Percentiles rank a stretch among this genome's conserved stretches.
Conservation (phyloP, 2,797 vertebrate genomes). For the Furcifer pardalis region DNA sequence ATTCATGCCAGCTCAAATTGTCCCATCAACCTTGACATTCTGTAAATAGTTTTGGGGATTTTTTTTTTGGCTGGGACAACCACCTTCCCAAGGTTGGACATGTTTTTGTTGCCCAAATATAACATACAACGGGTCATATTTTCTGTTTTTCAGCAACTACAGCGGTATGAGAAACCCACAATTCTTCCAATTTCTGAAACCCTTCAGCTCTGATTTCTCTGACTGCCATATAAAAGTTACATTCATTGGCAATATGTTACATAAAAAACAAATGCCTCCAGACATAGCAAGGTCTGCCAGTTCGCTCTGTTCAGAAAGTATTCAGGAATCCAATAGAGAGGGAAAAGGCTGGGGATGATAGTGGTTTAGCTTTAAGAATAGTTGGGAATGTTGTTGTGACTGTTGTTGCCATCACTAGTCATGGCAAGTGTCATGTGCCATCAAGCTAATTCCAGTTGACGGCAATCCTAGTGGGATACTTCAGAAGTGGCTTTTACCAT, state of each 20-base stretch:
- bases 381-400: not conserved
- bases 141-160: not conserved
- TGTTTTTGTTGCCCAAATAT: not conserved
- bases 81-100: not conserved
- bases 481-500: too few species aligned
- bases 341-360: not conserved
- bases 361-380: not conserved
- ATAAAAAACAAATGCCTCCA: not conserved
- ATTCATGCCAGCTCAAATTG: not conserved
- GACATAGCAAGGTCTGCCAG: not conserved
- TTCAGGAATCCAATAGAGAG: not conserved
- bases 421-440: not conserved
- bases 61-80: not conserved
- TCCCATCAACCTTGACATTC: too few species aligned
- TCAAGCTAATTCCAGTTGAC: not conserved
- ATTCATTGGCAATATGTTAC: conserved; percentile 6
- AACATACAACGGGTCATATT: not conserved
- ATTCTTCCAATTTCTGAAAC: not conserved
- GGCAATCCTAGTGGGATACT: too few species aligned
- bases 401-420: not conserved
- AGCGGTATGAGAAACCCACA: not conserved
- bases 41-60: too few species aligned
- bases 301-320: not conserved
- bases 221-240: not conserved
- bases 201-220: not conserved